Evolutionary conservation across 2,113 vertebrate genomes (phyloP).

Genomic region (Trochalopteron elliotii): DNA sequence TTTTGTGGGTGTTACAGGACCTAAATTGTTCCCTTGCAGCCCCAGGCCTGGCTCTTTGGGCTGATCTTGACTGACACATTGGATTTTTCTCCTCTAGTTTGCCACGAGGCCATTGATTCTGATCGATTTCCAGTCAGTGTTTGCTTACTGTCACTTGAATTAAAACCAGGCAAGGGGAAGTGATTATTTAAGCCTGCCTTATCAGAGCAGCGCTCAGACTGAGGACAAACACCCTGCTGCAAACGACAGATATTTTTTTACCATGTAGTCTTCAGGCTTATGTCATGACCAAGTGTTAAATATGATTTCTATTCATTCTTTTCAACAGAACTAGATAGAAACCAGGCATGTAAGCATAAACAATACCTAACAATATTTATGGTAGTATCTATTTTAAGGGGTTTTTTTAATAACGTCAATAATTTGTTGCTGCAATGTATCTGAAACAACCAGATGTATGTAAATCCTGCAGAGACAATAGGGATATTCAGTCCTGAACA

Average conservation of each 20-base stretch:
- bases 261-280: neutral
- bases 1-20: neutral
- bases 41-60: neutral
- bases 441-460: neutral
- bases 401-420: neutral
- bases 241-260: neutral
- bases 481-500: neutral
- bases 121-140: slow-evolving; percentile 20
- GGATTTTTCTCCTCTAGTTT: neutral
- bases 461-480: neutral
- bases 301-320: slow-evolving; percentile 17
- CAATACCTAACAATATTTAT: slow-evolving; percentile 1
- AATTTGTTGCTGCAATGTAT: neutral
- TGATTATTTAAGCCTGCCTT: slow-evolving; percentile 43
- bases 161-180: slow-evolving; percentile 30
- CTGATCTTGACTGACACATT: neutral
- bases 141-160: slow-evolving; percentile 46
- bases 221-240: slow-evolving; percentile 21
- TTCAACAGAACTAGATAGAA: slow-evolving; percentile 17
- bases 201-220: neutral
- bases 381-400: neutral
- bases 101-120: slow-evolving; percentile 25
- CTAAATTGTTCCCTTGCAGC: neutral
- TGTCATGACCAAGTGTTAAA: neutral
- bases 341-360: neutral